These are phyloP conservation scores for Bellardia pandia DNA, from an alignment of 2,888 invertebrate genomes.

Conservation along the genomic window DNA sequence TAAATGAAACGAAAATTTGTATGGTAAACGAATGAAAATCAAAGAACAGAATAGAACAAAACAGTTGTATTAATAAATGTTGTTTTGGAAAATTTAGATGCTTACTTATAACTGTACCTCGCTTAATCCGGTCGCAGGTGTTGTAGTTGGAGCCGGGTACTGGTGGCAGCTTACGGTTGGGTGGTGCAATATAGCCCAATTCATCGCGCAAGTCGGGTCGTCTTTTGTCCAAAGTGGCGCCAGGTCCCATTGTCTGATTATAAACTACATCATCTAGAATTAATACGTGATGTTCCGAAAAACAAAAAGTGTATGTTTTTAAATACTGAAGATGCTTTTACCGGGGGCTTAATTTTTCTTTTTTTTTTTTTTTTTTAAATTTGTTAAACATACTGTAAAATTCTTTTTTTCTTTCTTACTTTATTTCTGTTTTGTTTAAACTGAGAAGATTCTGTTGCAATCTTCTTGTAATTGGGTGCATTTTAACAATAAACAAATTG, in stretches of 20 bases:
- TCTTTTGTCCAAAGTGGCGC: slow-evolving; percentile 92
- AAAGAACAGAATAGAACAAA: slow-evolving; percentile 52
- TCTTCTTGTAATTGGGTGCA: slow-evolving; percentile 59
- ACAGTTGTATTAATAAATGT: slow-evolving; percentile 80
- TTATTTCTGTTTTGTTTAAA: slow-evolving; percentile 80
- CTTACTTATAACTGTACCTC: slow-evolving; percentile 96
- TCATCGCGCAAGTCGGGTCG: slow-evolving; percentile 94
- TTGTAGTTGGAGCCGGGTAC: slow-evolving; percentile 97
- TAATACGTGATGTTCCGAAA: slow-evolving; percentile 84
- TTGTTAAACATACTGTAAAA: slow-evolving; percentile 47
- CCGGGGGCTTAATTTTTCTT: slow-evolving; percentile 76
- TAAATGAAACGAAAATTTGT: slow-evolving; percentile 18
- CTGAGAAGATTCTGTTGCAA: slow-evolving; percentile 69
- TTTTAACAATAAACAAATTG: slow-evolving; percentile 70
- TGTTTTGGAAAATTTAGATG: slow-evolving; percentile 84
- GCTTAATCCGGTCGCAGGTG: slow-evolving; percentile 96
- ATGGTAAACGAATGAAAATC: slow-evolving; percentile 50
- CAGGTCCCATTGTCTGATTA: slow-evolving; percentile 91
- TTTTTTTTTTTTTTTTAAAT: slow-evolving; percentile 51
- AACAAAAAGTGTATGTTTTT: slow-evolving; percentile 79
- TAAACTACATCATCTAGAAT: slow-evolving; percentile 94
- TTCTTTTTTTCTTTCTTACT: slow-evolving; percentile 79
- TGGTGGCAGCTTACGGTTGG: slow-evolving; percentile 95
- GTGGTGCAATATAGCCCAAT: slow-evolving; percentile 96
- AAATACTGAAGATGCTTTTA: slow-evolving; percentile 84